phyloP scores from a whole-genome alignment of 2,797 vertebrate genomes.

The Cheirogaleus major region DNA sequence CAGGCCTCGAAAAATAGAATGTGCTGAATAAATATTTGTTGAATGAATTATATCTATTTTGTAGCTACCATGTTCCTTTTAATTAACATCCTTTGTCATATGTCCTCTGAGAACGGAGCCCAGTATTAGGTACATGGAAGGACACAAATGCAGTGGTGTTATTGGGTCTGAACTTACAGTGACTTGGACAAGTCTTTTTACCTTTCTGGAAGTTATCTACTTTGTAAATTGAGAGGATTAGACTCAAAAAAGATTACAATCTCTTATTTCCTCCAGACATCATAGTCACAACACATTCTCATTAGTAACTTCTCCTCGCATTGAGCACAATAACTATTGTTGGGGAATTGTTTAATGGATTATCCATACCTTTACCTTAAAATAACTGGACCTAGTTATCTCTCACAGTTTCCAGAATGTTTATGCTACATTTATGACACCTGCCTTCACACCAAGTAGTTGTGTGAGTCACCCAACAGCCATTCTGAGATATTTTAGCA shows the following conservation, averaged over 20 bases:
- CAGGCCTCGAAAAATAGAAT: not conserved
- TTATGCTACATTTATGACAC: not conserved
- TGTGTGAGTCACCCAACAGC: not conserved
- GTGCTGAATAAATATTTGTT: not conserved
- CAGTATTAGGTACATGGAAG: not conserved
- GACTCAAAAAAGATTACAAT: not conserved
- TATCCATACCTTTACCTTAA: not conserved
- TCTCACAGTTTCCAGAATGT: not conserved
- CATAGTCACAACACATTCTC: not conserved
- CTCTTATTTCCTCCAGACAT: not conserved
- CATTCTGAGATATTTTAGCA: not conserved
- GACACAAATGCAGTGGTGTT: not conserved
- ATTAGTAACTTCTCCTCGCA: not conserved
- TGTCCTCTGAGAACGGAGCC: not conserved
- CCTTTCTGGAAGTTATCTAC: not conserved
- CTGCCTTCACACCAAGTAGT: not conserved
- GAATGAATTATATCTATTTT: not conserved
- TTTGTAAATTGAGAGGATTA: not conserved
- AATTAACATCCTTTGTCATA: not conserved
- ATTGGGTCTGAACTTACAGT: not conserved
- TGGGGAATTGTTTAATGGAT: not conserved
- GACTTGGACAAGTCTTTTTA: not conserved
- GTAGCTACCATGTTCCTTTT: not conserved
- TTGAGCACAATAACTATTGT: not conserved
- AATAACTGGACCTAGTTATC: not conserved